Percentiles rank a stretch among this genome's conserved stretches.
Conservation (phyloP, 2,797 vertebrate species). For the Darevskia nairensis region DNA sequence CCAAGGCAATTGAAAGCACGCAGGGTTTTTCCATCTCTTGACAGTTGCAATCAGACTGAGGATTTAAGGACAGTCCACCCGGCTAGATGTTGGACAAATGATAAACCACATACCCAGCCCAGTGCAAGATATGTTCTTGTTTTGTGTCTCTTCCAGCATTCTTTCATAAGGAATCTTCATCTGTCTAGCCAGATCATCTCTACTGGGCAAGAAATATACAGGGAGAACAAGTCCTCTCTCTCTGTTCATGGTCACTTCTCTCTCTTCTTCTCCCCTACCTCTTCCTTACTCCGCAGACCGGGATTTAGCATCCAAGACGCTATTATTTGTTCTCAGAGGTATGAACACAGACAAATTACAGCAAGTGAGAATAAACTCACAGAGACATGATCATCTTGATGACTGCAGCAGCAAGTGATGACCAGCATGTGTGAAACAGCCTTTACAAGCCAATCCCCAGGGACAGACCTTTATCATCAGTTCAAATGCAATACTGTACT, state of each 20-base stretch:
- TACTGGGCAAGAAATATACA: conserved; percentile 45
- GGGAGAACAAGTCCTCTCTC: conserved; percentile 43
- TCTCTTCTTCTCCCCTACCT: background rate
- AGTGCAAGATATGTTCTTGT: conserved; percentile 38
- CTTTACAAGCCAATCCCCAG: background rate
- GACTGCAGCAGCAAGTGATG: background rate
- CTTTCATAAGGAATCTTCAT: conserved; percentile 68
- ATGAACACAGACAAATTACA: conserved; percentile 36
- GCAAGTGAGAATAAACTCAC: conserved; percentile 15
- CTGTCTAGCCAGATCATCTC: conserved; percentile 40
- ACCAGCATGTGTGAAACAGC: background rate
- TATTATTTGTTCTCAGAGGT: background rate
- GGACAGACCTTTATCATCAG: background rate
- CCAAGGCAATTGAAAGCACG: background rate
- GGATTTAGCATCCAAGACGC: conserved; percentile 17
- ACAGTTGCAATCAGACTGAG: conserved; percentile 13
- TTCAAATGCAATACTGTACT: background rate
- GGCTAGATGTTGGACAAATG: conserved; percentile 57
- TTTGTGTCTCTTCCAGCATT: conserved; percentile 50
- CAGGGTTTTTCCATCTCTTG: fast-evolving
- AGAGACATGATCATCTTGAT: background rate
- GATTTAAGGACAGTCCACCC: conserved; percentile 57
- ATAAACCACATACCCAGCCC: conserved; percentile 51
- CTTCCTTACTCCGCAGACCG: background rate
- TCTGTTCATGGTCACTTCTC: conserved; percentile 10